These are phyloP conservation scores for Tipula confusa DNA, from an alignment of 2,888 invertebrate genomes.

Conservation along the genomic window DNA sequence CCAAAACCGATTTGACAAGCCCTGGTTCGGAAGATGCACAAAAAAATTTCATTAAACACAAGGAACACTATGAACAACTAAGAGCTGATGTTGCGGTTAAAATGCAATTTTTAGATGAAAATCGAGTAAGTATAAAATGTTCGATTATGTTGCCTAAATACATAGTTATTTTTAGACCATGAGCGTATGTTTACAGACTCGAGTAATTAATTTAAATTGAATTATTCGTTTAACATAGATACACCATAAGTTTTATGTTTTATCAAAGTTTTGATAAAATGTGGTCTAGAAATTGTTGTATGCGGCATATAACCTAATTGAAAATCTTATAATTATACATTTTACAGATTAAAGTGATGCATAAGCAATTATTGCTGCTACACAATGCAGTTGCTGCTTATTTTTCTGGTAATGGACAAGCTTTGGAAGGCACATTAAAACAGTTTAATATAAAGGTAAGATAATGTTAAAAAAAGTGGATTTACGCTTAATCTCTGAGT, in stretches of 20 bases:
- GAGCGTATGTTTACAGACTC: neutral
- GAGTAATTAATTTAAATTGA: neutral
- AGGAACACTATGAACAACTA: slow-evolving; percentile 86
- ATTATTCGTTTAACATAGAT: neutral
- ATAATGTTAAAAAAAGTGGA: neutral
- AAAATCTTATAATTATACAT: neutral
- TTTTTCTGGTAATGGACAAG: slow-evolving; percentile 93
- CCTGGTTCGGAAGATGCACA: slow-evolving; percentile 74
- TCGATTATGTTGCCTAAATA: neutral
- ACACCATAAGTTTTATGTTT: neutral
- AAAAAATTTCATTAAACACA: slow-evolving; percentile 76
- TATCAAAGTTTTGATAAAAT: neutral
- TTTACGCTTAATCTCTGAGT: too few species aligned
- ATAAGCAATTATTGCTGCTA: slow-evolving; percentile 90
- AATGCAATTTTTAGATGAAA: slow-evolving; percentile 94
- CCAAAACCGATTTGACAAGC: slow-evolving; percentile 57
- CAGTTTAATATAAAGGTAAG: slow-evolving; percentile 88
- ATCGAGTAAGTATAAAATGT: slow-evolving; percentile 64
- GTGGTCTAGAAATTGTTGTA: neutral
- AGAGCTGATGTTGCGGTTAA: slow-evolving; percentile 92
- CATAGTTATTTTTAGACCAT: neutral
- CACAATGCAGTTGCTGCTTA: slow-evolving; percentile 97
- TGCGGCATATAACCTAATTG: neutral
- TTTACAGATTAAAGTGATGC: slow-evolving; percentile 93
- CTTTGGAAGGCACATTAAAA: slow-evolving; percentile 87